Evolutionary conservation across 2,797 vertebrate genomes (phyloP), one percentile per base, ranked within the genome.

Genomic region (Coilia nasus): DNA sequence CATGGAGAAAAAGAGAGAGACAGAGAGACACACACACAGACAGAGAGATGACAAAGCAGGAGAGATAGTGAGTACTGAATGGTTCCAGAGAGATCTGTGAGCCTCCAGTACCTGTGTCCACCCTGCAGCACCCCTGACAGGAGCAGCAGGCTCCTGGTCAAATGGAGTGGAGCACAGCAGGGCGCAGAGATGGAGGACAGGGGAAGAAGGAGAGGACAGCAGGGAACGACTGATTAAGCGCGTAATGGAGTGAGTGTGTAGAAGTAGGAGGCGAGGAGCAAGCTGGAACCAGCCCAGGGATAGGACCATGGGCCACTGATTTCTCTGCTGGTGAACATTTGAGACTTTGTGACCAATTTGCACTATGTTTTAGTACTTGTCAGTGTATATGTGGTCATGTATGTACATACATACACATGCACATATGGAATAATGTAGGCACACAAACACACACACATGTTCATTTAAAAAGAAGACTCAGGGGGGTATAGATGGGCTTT

Each of bases 271-370:
- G 54, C 56, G n/a, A 59, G 19, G 57, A 59, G 57, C 57, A 17
- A 59, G 57, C 57, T 59, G 57, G 57, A 59, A 59, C 28, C 67
- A 35, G 67, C 25, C 64, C 64, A 71, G 64, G 11, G 12, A 71
- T 31, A 28, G 28, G 64, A 31, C 28, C 31, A 41, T 35, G 28
- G 67, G 31, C 67, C 28, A 28, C 25, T 71, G 64, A 71, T 81
- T 84, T 67, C 85, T 83, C 83, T 88, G 85, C 81, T 91, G 93
- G 93, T 11, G 62, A 67, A 28, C 12, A 28, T 28, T 67, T 11
- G 23, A 31, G 62, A 91, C 92, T 88, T 91, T 86, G 86, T 93
- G 75, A 91, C 88, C 84, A 93, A 89, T 93, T 95, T 95, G 91
- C 93, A 93, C 93, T 94, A 92, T 88, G 87, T 88, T 93, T 89